phyloP scores from a whole-genome alignment of 2,888 invertebrate species.

The Drosophila aldrichi region DNA sequence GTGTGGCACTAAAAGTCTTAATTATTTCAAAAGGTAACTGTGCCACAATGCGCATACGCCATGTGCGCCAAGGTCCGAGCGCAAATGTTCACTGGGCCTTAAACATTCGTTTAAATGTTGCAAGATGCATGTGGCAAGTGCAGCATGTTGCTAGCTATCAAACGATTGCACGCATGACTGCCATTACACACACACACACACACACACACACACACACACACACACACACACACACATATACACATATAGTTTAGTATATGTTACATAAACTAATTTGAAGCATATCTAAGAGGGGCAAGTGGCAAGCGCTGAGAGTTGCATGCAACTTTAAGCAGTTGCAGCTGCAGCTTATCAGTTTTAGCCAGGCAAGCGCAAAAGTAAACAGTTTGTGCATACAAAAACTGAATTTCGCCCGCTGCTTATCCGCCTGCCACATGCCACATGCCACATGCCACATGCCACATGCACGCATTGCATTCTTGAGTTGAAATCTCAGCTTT shows the following conservation, averaged over 20 bases:
- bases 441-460: constrained; percentile 38
- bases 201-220: too few species aligned
- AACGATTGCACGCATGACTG: constrained; percentile 71
- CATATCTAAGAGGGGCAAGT: constrained; percentile 27
- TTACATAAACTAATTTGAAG: constrained; percentile 41
- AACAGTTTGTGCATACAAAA: constrained; percentile 35
- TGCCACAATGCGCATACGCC: constrained; percentile 40
- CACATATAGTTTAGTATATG: constrained; percentile 18
- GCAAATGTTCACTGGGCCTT: constrained; percentile 36
- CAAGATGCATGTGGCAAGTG: constrained; percentile 25
- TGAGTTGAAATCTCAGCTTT: constrained; percentile 24
- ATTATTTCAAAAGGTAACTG: constrained; percentile 71
- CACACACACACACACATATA: too few species aligned
- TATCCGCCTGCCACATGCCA: constrained; percentile 45
- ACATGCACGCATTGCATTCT: constrained; percentile 14
- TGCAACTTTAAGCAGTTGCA: constrained; percentile 53
- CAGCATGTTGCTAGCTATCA: constrained; percentile 50
- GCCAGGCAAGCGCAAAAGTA: constrained; percentile 29
- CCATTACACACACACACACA: constrained; percentile 22
- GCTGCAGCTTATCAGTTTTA: constrained; percentile 61
- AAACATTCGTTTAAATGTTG: constrained; percentile 27
- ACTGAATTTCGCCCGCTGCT: constrained; percentile 36
- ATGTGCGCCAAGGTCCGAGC: constrained; percentile 16
- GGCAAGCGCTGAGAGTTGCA: not conserved
- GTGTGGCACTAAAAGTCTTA: constrained; percentile 65